These are phyloP conservation scores for Sweltsa coloradensis DNA, from an alignment of 1,140 invertebrate genomes.

Conservation along the genomic window DNA sequence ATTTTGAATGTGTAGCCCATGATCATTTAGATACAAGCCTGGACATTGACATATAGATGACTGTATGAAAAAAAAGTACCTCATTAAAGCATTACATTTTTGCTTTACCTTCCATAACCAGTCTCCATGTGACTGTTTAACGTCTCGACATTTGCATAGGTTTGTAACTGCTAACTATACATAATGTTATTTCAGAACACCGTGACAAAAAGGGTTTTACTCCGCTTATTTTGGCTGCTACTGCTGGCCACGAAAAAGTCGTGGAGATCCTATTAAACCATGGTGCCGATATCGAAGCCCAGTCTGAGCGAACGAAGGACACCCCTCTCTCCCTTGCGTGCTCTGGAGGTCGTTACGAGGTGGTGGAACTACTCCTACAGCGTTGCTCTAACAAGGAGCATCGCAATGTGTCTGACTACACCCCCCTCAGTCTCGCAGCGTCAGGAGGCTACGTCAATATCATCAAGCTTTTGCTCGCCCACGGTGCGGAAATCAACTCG, in stretches of 20 bases:
- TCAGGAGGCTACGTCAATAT: slow-evolving; percentile 98
- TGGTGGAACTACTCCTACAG: slow-evolving; percentile 80
- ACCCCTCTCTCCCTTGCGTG: slow-evolving; percentile 95
- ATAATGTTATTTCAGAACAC: slow-evolving; percentile 61
- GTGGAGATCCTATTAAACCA: slow-evolving; percentile 89
- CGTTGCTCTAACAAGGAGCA: slow-evolving; percentile 95
- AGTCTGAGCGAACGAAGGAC: slow-evolving; percentile 97
- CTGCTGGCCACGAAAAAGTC: slow-evolving; percentile 89
- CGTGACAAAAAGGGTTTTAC: slow-evolving; percentile 99
- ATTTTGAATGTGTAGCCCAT: no score
- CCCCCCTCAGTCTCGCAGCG: slow-evolving; percentile 91
- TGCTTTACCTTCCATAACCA: no score
- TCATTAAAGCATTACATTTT: no score
- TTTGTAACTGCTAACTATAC: no score
- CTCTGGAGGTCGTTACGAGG: slow-evolving; percentile 90
- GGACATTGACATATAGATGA: no score
- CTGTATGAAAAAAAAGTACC: no score
- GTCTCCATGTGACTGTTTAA: no score
- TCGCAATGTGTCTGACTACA: slow-evolving; percentile 98
- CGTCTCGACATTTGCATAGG: no score
- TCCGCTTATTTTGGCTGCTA: slow-evolving; percentile 91
- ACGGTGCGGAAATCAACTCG: slow-evolving; percentile 97
- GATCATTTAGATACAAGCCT: no score
- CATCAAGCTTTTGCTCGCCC: slow-evolving; percentile 82
- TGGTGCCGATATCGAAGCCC: slow-evolving; percentile 91